Conservation (phyloP, 2,888 invertebrate species). For the Himalopsyche japonica region DNA sequence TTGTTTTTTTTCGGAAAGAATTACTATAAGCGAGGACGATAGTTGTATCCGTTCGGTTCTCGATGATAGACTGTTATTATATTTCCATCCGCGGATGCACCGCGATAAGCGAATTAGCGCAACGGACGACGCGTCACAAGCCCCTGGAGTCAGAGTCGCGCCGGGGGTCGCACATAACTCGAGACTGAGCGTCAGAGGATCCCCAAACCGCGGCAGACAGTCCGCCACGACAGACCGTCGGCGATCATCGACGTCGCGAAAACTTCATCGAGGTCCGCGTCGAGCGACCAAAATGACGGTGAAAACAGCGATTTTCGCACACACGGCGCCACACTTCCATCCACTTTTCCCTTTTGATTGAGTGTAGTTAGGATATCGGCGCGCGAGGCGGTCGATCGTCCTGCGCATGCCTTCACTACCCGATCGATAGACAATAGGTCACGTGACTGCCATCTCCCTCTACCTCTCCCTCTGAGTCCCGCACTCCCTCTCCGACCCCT, state of each 20-base stretch:
- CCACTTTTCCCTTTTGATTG: neutral
- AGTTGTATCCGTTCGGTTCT: neutral
- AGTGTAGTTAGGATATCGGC: neutral
- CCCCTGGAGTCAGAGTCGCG: neutral
- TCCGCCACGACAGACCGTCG: neutral
- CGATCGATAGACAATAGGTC: conserved; percentile 29
- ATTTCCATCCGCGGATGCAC: neutral
- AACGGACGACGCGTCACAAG: neutral
- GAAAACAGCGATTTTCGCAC: neutral
- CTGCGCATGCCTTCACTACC: conserved; percentile 46
- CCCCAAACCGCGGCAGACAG: neutral
- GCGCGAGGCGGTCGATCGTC: conserved; percentile 28
- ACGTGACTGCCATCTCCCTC: conserved; percentile 13
- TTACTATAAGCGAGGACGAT: neutral
- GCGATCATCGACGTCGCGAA: neutral
- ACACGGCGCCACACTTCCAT: neutral
- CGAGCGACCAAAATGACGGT: neutral
- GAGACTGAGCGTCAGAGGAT: neutral
- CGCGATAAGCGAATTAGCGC: neutral
- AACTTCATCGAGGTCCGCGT: neutral
- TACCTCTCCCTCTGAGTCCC: neutral
- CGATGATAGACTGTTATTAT: neutral
- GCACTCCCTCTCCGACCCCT: neutral
- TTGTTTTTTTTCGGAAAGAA: neutral
- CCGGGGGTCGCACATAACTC: neutral